Evolutionary conservation across 2,888 invertebrate genomes (phyloP).

Genomic region (Calliphora vomitoria): DNA sequence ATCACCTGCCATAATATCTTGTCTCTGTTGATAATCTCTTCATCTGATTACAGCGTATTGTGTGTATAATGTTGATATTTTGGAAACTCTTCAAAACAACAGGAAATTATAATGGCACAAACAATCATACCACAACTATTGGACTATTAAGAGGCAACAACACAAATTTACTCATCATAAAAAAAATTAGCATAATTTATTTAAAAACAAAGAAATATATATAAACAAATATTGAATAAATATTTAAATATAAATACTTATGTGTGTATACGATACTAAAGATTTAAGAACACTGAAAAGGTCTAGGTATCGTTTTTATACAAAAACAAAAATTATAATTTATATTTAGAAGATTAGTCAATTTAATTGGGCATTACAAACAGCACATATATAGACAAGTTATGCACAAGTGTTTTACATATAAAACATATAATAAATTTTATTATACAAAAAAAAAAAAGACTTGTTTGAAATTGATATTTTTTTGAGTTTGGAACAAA

Average conservation of each 20-base stretch:
- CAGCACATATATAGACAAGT: no score
- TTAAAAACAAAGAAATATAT: conserved; percentile 2
- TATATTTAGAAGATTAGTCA: conserved; percentile 28
- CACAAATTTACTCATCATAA: conserved; percentile 26
- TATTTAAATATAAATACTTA: neutral
- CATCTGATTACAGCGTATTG: conserved; percentile 19
- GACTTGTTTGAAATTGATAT: conserved; percentile 34
- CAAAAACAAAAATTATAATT: neutral
- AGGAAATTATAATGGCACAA: conserved; percentile 16
- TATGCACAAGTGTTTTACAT: neutral
- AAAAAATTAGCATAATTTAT: conserved; percentile 18
- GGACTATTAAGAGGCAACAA: neutral
- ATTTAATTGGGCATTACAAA: conserved; percentile 23
- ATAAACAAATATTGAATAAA: neutral
- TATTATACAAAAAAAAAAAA: neutral
- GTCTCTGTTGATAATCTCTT: neutral
- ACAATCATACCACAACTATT: neutral
- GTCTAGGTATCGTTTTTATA: no score
- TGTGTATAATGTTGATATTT: neutral
- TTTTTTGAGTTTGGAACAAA: neutral
- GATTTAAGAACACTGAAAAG: neutral
- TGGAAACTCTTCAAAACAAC: neutral
- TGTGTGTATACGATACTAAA: neutral
- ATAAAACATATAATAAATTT: neutral
- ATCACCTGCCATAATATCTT: neutral